Conservation (phyloP, 2,888 invertebrate species). For the Coronaproctus castanopsis region DNA sequence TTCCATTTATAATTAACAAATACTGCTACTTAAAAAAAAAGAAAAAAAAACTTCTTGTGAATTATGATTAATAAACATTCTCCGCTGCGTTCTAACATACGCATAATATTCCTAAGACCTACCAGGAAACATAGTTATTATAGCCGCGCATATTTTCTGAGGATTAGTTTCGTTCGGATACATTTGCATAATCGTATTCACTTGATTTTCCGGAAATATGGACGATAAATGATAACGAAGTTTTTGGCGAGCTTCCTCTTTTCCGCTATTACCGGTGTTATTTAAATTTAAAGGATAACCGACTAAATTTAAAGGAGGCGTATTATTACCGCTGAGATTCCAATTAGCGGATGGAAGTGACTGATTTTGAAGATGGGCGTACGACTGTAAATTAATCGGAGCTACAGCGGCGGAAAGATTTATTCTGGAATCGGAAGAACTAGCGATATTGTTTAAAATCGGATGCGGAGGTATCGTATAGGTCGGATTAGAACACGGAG, state of each 20-base stretch:
- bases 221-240: slow-evolving; percentile 75
- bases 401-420: slow-evolving; percentile 31
- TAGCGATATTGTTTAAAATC: slow-evolving; percentile 26
- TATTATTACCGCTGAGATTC: too few relatives aligned
- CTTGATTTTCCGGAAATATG: slow-evolving; percentile 76
- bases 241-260: slow-evolving; percentile 47
- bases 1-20: too few relatives aligned
- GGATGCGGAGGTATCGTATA: slow-evolving; percentile 19
- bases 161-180: slow-evolving; percentile 79
- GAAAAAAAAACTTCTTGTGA: too few relatives aligned
- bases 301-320: slow-evolving; percentile 7
- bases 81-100: too few relatives aligned
- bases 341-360: too few relatives aligned
- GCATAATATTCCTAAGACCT: too few relatives aligned
- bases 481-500: slow-evolving; percentile 31
- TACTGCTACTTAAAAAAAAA: too few relatives aligned
- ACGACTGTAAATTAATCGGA: slow-evolving; percentile 27
- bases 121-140: slow-evolving; percentile 39
- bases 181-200: slow-evolving; percentile 66
- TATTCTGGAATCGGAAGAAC: slow-evolving; percentile 40
- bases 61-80: too few relatives aligned
- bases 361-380: too few relatives aligned
- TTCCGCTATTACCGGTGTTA: slow-evolving; percentile 17
- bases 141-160: slow-evolving; percentile 70
- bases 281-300: slow-evolving; percentile 23